Evolutionary conservation across 2,888 invertebrate species (phyloP), one percentile per base, ranked within the genome.

Genomic region (Archaeoteleia sp.): DNA sequence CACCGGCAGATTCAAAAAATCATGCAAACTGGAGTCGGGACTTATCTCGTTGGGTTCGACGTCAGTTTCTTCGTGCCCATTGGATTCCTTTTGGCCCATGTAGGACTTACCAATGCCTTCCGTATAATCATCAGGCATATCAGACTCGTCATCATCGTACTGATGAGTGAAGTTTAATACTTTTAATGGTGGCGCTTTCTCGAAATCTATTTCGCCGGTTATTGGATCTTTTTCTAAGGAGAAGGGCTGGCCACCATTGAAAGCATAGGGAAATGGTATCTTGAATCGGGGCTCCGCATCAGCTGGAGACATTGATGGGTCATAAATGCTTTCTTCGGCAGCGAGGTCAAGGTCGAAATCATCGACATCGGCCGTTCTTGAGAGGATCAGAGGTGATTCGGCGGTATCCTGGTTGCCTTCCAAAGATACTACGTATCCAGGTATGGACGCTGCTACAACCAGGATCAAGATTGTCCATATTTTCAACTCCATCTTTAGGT

Each of bases 191-290:
- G 80, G 83, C 13, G 79, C 82, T 65, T 82, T 86, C 60, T 87
- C 88, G 62, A 91, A 91, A 77, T 91, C 90, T 27, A 91, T 86
- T 71, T 88, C 87, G 0, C 91, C 91, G 0, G 91, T 91, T 15
- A 90, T 79, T 0, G 91, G 91, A 83, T 91, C 91, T 74, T 91
- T 91, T 67, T 90, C 90, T 3, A 91, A 86, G 57, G 91, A 91
- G 77, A 92, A 92, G 0, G 92, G 91, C 75, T 90, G 90, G 9
- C 91, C 91, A 63, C 90, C 89, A 77, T 91, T 91, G 78, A 91
- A 90, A 15, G 84, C 83, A 66, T 81, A 84, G 13, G 84, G 79
- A 54, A 78, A 82, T 14, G 82, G 80, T 12, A 82, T 67, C 46
- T 79, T 78, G 65, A 81, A 83, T 68, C 81, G 79, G 8, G 75